Evolutionary conservation across 2,113 vertebrate species (phyloP), one percentile per base, ranked within the genome.

Genomic region (Petroica traversi): DNA sequence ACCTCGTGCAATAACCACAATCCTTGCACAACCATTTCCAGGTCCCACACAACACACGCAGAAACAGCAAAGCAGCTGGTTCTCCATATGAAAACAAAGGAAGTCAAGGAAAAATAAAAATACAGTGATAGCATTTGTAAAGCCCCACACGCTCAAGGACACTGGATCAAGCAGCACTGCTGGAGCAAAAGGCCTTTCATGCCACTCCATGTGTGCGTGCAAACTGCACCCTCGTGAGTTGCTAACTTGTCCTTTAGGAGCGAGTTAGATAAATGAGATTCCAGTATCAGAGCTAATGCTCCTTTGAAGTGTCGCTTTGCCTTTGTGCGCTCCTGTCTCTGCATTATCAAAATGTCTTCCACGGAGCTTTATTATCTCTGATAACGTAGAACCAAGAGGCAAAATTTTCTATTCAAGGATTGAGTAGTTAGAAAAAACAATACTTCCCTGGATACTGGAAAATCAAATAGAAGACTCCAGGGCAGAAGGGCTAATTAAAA

Each of bases 401-500:
- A 88, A 89, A 75, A 75, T 33, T 79, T 88, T 82, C 51, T 92
- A 43, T 83, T 80, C 79, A 83, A 77, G 52, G 61, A 73, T 7
- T 46, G 75, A 78, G 48, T 48, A 82, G 89, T 88, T 88, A 34
- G 85, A 91, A 92, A 83, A 88, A 46, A 26, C 48, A 34, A 67
- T 46, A 59, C 67, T 92, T 90, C 59, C 79, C 75, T 80, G 72
- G 51, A 68, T 85, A 73, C 72, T 83, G 46, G 41, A 93, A 95
- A 96, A 97, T 97, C 69, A 96, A 91, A 89, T 64, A 81, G 59
- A 95, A 90, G 69, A 59, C 88, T 92, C 51, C 45, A 79, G 88
- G 94, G 88, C 83, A 95, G 52, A 95, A 81, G 58, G 80, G 82
- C 76, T 97, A 95, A 96, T 96, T 95, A 87, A 93, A 95, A 95